phyloP scores from a whole-genome alignment of 37 sponge, comb jelly and placozoan genomes.

The Diacarnus erythraeanus region DNA sequence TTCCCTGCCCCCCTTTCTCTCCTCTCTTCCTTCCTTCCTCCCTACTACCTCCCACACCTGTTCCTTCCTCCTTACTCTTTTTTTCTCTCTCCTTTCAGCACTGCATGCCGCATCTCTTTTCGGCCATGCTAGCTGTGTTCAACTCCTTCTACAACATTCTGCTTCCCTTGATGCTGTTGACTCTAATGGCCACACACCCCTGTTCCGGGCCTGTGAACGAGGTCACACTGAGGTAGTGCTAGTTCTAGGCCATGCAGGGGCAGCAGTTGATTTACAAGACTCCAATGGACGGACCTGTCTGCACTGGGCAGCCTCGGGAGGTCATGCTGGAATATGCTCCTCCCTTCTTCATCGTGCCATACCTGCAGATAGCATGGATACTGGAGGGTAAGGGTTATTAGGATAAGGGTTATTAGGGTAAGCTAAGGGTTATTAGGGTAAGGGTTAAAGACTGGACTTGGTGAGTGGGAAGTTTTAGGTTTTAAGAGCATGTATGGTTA shows the following conservation, averaged over 20 bases:
- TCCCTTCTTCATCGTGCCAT: slow-evolving; percentile 61
- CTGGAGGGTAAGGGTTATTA: slow-evolving; percentile 23
- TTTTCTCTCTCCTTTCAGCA: slow-evolving; percentile 35
- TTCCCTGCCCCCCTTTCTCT: neutral
- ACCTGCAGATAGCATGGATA: slow-evolving; percentile 47
- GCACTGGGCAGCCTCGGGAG: slow-evolving; percentile 94
- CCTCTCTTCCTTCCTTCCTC: neutral
- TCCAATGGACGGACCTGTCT: slow-evolving; percentile 63
- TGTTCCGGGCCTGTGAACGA: slow-evolving; percentile 85
- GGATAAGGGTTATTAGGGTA: neutral
- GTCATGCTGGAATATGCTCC: slow-evolving; percentile 77
- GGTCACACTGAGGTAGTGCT: slow-evolving; percentile 81
- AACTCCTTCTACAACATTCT: slow-evolving; percentile 76
- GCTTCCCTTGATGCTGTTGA: slow-evolving; percentile 72
- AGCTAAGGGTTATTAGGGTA: too few species aligned
- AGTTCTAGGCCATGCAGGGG: slow-evolving; percentile 71
- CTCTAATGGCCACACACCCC: slow-evolving; percentile 71
- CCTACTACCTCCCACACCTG: slow-evolving; percentile 74
- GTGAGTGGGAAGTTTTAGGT: too few species aligned
- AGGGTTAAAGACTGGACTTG: too few species aligned
- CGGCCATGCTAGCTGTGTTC: slow-evolving; percentile 71
- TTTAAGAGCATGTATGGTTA: too few species aligned
- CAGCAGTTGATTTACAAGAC: slow-evolving; percentile 64
- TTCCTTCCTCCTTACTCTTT: slow-evolving; percentile 9
- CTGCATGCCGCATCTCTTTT: slow-evolving; percentile 82